Conservation (phyloP, 2,888 invertebrate genomes). For the Eupithecia tripunctaria region DNA sequence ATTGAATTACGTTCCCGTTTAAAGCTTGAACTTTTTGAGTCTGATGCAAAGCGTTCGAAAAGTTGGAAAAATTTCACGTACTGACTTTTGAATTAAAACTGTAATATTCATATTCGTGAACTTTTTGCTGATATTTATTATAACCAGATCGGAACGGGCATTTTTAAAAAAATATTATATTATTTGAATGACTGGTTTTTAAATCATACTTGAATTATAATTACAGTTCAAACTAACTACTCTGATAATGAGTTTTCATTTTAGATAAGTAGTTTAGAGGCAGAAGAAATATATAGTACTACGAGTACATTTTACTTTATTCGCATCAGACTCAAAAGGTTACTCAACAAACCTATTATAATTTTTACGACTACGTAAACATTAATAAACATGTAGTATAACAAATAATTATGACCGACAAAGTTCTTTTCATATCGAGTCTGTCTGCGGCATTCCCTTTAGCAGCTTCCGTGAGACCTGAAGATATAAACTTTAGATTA, state of each 20-base stretch:
- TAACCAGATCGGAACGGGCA: neutral
- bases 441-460: constrained; percentile 62
- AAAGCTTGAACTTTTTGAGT: constrained; percentile 52
- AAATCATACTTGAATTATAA: neutral
- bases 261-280: no score
- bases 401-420: constrained; percentile 61
- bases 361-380: constrained; percentile 65
- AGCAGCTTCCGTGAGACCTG: constrained; percentile 79
- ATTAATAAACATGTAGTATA: constrained; percentile 59
- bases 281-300: no score
- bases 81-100: neutral
- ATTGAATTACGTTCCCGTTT: constrained; percentile 70
- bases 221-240: neutral
- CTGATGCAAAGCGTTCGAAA: constrained; percentile 32
- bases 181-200: neutral
- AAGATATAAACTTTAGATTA: constrained; percentile 16
- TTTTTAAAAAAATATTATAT: neutral
- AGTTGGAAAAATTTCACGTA: neutral
- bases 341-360: constrained; percentile 48
- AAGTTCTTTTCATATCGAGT: constrained; percentile 55
- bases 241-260: neutral
- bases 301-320: neutral
- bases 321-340: constrained; percentile 46
- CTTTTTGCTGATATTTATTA: neutral
- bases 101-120: neutral